A percentile compares a stretch with the other conserved stretches of the same genome.
phyloP scores from a whole-genome alignment of 2,888 invertebrate species.

The Epicampocera succincta region DNA sequence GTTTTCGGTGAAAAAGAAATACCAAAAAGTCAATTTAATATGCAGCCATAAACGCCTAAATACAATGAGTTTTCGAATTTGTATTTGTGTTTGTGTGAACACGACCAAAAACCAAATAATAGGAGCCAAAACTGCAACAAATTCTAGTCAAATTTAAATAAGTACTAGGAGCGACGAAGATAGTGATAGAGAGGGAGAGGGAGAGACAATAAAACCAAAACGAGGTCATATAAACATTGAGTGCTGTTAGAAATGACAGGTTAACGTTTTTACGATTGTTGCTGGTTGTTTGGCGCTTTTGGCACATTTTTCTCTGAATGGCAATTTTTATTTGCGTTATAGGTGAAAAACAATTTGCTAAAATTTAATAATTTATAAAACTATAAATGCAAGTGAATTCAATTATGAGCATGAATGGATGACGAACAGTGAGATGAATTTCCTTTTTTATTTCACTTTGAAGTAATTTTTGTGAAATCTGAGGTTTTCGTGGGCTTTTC shows the following conservation, averaged over 20 bases:
- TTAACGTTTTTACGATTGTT: conserved; percentile 45
- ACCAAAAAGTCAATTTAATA: conserved; percentile 59
- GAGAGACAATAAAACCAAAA: neutral
- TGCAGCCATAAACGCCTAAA: neutral
- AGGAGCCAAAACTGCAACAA: conserved; percentile 33
- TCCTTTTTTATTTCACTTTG: too few species aligned
- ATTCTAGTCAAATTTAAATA: conserved; percentile 12
- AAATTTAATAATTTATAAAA: too few species aligned
- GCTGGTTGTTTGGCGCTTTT: conserved; percentile 1
- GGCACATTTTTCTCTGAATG: neutral
- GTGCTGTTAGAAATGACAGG: conserved; percentile 57
- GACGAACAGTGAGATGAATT: too few species aligned
- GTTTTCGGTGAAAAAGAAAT: conserved; percentile 22
- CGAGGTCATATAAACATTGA: conserved; percentile 53
- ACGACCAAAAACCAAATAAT: conserved; percentile 53
- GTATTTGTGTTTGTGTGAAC: conserved; percentile 14
- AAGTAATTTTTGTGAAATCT: too few species aligned
- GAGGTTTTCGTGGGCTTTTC: too few species aligned
- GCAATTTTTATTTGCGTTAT: too few species aligned
- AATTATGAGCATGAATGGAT: too few species aligned
- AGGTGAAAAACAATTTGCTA: too few species aligned
- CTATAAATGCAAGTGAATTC: too few species aligned
- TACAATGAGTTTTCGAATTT: neutral
- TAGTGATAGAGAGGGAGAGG: neutral
- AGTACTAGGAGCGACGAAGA: neutral